phyloP scores from a whole-genome alignment of 2,888 invertebrate genomes.

The Homarus gammarus region DNA sequence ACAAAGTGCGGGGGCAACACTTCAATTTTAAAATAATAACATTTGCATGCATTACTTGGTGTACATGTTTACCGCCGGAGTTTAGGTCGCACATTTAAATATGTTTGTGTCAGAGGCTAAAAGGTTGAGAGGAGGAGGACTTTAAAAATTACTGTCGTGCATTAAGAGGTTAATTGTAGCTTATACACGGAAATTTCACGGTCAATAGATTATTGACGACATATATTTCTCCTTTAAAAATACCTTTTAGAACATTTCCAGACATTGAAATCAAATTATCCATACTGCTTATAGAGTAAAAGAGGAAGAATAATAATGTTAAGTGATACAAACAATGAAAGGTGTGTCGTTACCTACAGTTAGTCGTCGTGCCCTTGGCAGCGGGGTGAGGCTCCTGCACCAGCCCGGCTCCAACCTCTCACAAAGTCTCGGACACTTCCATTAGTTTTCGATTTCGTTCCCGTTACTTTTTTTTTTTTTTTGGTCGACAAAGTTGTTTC shows the following conservation, averaged over 20 bases:
- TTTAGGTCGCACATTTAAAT: slow-evolving; percentile 12
- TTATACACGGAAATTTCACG: not conserved
- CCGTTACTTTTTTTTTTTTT: not conserved
- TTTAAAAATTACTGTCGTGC: slow-evolving; percentile 9
- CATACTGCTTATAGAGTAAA: not conserved
- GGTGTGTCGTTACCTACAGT: not conserved
- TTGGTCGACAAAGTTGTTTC: not conserved
- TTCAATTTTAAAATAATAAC: slow-evolving; percentile 36
- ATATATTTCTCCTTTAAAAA: not conserved
- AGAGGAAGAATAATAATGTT: not conserved
- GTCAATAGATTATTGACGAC: not conserved
- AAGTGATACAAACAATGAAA: not conserved
- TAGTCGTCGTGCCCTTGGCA: not conserved
- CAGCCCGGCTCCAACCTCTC: not conserved
- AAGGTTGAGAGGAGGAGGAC: not conserved
- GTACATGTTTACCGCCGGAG: slow-evolving; percentile 12
- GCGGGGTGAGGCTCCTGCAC: not conserved
- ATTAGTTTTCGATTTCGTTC: not conserved
- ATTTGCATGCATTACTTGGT: slow-evolving; percentile 27
- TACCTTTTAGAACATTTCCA: no score
- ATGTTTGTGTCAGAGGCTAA: slow-evolving; percentile 17
- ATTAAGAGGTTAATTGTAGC: not conserved
- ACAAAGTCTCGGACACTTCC: not conserved
- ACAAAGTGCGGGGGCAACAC: slow-evolving; percentile 25
- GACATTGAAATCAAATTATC: no score